phyloP scores from a whole-genome alignment of 2,797 vertebrate genomes.

The Harpagifer antarcticus region DNA sequence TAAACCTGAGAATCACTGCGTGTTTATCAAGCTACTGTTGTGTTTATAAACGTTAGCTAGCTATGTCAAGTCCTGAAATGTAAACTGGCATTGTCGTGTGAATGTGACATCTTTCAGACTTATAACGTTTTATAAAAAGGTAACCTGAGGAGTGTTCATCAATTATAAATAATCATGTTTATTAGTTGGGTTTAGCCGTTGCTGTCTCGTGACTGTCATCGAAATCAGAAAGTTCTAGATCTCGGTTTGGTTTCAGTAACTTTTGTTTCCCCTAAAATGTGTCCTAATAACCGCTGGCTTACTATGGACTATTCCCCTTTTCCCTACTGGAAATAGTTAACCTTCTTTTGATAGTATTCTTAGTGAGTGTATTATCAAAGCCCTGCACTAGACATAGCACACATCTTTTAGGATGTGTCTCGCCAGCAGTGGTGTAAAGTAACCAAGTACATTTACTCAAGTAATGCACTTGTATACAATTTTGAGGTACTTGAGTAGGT shows the following conservation, averaged over 20 bases:
- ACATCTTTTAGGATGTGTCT: neutral
- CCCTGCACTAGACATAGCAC: neutral
- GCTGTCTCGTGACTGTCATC: conserved; percentile 40
- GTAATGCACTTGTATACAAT: too few species aligned
- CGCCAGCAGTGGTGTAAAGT: neutral
- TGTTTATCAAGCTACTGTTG: conserved; percentile 12
- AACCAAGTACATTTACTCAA: too few species aligned
- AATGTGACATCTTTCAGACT: conserved; percentile 7
- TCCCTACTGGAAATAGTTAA: too few species aligned
- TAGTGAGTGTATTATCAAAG: neutral
- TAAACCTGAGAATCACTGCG: neutral
- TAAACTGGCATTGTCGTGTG: neutral
- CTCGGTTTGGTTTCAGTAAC: neutral
- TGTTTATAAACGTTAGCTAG: conserved; percentile 24
- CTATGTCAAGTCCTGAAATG: conserved; percentile 11
- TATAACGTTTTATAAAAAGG: neutral
- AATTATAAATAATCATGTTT: neutral
- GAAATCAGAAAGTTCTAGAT: conserved; percentile 66
- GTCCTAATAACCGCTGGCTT: neutral
- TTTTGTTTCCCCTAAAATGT: neutral
- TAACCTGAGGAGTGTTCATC: neutral
- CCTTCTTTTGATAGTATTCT: neutral
- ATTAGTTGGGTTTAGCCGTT: neutral
- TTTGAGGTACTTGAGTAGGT: too few species aligned
- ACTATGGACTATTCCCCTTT: neutral